Conservation (phyloP, 2,113 vertebrate species). For the Steatornis caripensis region DNA sequence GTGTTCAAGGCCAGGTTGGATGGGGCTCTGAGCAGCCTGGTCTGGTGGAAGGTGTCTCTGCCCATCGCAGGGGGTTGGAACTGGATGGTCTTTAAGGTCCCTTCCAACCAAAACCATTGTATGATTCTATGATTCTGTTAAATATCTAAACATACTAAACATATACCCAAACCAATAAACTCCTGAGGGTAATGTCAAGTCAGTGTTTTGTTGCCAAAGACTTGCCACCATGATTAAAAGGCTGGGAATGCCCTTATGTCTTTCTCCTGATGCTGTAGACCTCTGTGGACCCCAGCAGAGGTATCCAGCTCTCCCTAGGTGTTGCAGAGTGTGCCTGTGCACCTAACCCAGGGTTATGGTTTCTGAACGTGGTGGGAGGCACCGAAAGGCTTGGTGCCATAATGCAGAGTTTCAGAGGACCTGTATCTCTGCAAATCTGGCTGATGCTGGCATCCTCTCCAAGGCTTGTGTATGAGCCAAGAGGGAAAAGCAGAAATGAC, state of each 20-base stretch:
- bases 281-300: background rate
- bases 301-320: background rate
- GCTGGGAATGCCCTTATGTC: background rate
- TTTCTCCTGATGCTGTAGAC: background rate
- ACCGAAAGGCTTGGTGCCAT: background rate
- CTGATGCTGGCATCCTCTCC: background rate
- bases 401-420: background rate
- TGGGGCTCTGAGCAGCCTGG: too few relatives aligned
- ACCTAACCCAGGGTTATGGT: background rate
- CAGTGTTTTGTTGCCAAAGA: background rate
- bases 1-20: too few relatives aligned
- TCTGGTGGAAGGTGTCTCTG: too few relatives aligned
- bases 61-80: too few relatives aligned
- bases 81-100: too few relatives aligned
- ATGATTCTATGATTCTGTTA: too few relatives aligned
- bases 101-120: too few relatives aligned
- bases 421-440: background rate
- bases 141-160: background rate
- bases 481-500: background rate
- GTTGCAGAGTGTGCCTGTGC: background rate
- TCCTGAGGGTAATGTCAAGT: background rate
- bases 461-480: background rate
- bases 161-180: rapidly evolving
- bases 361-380: background rate
- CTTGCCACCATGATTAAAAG: background rate